Evolutionary conservation across 2,113 vertebrate species (phyloP).

Genomic region (Dunckerocampus dactyliophorus): DNA sequence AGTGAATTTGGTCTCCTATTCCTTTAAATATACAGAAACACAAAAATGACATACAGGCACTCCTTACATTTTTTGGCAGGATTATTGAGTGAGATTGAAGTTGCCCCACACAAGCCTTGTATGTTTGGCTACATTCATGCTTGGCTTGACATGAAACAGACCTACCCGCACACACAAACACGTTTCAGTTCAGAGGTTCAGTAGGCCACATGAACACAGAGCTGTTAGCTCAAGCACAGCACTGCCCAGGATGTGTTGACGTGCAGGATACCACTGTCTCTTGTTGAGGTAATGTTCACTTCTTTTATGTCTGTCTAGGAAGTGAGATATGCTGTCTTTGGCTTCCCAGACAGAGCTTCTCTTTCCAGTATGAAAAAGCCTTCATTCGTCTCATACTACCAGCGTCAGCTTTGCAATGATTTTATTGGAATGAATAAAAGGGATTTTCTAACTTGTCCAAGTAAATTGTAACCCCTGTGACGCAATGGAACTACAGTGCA

Average conservation of each 20-base stretch:
- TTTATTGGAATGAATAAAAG: constrained; percentile 35
- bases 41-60: constrained; percentile 35
- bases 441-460: constrained; percentile 10
- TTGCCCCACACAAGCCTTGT: constrained; percentile 29
- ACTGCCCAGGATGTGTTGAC: constrained; percentile 61
- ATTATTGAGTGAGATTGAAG: constrained; percentile 52
- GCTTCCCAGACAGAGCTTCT: constrained; percentile 38
- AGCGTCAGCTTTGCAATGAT: constrained; percentile 33
- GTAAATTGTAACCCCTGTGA: background rate
- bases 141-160: constrained; percentile 59
- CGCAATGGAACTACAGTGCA: background rate
- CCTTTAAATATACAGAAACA: constrained; percentile 9
- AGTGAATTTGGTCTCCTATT: constrained; percentile 18
- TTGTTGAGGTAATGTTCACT: constrained; percentile 64
- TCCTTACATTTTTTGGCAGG: constrained; percentile 36
- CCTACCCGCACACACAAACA: constrained; percentile 31
- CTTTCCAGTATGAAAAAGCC: constrained; percentile 43
- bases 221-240: constrained; percentile 30
- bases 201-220: constrained; percentile 50
- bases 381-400: constrained; percentile 33
- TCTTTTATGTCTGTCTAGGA: constrained; percentile 60
- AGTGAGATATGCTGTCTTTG: constrained; percentile 54
- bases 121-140: constrained; percentile 40
- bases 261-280: constrained; percentile 65
- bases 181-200: constrained; percentile 60